These are phyloP conservation scores for Paraplagusia blochii DNA, from an alignment of 2,113 vertebrate species.

Conservation along the genomic window DNA sequence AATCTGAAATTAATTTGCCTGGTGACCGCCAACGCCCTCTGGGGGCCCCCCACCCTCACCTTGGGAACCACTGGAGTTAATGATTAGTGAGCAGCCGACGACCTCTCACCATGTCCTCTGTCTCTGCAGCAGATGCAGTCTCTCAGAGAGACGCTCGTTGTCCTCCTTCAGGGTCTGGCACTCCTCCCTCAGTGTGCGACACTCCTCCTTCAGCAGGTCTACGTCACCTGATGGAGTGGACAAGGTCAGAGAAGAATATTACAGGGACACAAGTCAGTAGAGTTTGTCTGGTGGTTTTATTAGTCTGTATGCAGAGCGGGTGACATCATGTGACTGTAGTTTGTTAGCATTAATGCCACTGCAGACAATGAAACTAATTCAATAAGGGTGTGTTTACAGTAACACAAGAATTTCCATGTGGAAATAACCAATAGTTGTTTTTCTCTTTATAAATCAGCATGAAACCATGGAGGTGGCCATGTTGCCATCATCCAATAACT, in stretches of 20 bases:
- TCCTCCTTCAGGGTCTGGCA: constrained; percentile 81
- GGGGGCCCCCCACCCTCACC: constrained; percentile 26
- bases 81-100: constrained; percentile 39
- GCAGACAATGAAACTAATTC: too few relatives aligned
- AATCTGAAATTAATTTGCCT: too few relatives aligned
- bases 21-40: background rate
- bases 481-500: too few relatives aligned
- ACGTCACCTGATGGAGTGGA: constrained; percentile 76
- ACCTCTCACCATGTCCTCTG: constrained; percentile 73
- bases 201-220: constrained; percentile 76
- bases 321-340: too few relatives aligned
- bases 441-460: too few relatives aligned
- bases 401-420: too few relatives aligned
- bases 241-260: constrained; percentile 8
- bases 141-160: constrained; percentile 80
- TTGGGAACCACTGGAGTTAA: too few relatives aligned
- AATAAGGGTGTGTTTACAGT: too few relatives aligned
- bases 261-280: background rate
- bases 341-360: too few relatives aligned
- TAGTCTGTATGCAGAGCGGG: too few relatives aligned
- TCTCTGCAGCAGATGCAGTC: constrained; percentile 79
- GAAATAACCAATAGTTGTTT: too few relatives aligned
- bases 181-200: constrained; percentile 77
- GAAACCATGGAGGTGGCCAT: too few relatives aligned
- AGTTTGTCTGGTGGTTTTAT: constrained; percentile 9